Evolutionary conservation across 2,113 vertebrate species (phyloP), one percentile per base, ranked within the genome.

Genomic region (Anolis carolinensis): DNA sequence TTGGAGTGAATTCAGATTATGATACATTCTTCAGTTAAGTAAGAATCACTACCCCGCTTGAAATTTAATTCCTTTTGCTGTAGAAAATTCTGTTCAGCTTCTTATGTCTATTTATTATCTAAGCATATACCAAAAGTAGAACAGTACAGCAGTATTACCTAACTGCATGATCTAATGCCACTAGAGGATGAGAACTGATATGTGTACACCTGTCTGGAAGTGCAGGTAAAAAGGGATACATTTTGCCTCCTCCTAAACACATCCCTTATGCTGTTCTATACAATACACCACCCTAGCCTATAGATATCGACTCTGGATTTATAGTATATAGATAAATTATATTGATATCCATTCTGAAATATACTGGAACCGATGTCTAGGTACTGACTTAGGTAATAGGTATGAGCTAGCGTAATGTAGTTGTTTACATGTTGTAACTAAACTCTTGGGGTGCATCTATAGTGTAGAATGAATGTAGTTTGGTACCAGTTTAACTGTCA

Each of bases 231-330:
- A 62, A 39, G 1, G 7, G 23, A 34, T 23, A 63, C 39, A 8
- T 36, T 63, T 14, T 39, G 10, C 21, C 76, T 50, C 1, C 55
- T 87, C 0, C 0, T 0, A 59, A 59, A 59, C 16, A 13, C 55
- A 59, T 16, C 83, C 27, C 11, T 27, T 65, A 27, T 30, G 14
- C 10, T 23, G 73, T 52, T 1, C 59, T 87, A 71, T 52, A 70
- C 80, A 52, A 13, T 52, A 67, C n/a, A 70, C 10, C 20, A 34
- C 52, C 32, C 44, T 30, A 71, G n/a, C 23, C 55, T 25, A 34
- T 59, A 59, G 3, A 59, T 59, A 18, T 18, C 16, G 14, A 79
- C 32, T 34, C 55, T 39, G 34, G 18, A 25, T 65, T 79, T 25
- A 77, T 2, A n/a, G 48, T 55, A 3, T 36, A 77, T 2, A n/a